phyloP scores from a whole-genome alignment of 2,113 vertebrate species.

The Salvator merianae region DNA sequence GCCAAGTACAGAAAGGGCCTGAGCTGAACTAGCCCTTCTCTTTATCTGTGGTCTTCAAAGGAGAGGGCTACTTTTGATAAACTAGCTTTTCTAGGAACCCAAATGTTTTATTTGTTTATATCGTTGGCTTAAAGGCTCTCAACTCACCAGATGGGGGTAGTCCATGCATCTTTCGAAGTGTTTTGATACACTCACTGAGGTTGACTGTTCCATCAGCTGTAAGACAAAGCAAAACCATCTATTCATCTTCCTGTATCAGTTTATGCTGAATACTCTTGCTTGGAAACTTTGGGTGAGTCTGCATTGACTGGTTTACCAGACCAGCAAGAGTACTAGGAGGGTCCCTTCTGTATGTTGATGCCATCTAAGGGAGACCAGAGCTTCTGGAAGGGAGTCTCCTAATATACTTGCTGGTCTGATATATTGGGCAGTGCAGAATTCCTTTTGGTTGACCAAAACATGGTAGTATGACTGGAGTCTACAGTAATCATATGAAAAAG shows the following conservation, averaged over 20 bases:
- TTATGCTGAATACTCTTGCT: background rate
- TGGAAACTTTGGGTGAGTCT: background rate
- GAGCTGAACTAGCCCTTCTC: background rate
- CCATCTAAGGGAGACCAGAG: too few relatives aligned
- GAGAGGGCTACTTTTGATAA: background rate
- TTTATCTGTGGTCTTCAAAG: background rate
- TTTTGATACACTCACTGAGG: slow-evolving; percentile 25
- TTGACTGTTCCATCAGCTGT: slow-evolving; percentile 29
- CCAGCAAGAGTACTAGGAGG: too few relatives aligned
- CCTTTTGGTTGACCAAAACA: background rate
- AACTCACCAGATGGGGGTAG: slow-evolving; percentile 31
- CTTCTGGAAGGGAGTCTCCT: too few relatives aligned
- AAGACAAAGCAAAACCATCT: background rate
- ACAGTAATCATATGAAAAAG: too few relatives aligned
- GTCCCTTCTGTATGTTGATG: too few relatives aligned
- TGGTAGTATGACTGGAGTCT: background rate
- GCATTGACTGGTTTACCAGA: too few relatives aligned
- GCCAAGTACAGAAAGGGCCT: too few relatives aligned
- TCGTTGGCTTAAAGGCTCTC: background rate
- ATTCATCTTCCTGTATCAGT: background rate
- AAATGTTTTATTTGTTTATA: background rate
- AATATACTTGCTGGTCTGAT: too few relatives aligned
- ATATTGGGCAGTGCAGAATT: too few relatives aligned
- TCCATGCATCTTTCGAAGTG: slow-evolving; percentile 3
- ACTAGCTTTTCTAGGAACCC: background rate